These are phyloP conservation scores for Drosophila nigrodunni DNA, from an alignment of 1,140 invertebrate genomes.

Conservation along the genomic window DNA sequence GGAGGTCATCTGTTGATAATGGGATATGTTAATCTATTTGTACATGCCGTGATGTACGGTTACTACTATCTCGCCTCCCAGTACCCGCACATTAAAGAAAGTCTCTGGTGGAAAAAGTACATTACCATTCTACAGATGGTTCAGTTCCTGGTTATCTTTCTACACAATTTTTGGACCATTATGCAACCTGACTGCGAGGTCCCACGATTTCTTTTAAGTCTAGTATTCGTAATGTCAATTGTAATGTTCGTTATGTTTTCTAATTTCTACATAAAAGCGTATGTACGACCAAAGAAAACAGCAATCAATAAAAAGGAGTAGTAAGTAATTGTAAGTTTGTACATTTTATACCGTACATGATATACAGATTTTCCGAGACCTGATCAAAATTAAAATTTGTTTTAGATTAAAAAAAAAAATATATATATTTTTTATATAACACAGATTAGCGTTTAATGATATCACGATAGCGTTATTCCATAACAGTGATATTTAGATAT, in stretches of 20 bases:
- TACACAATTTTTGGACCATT: constrained; percentile 85
- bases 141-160: constrained; percentile 89
- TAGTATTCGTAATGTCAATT: neutral
- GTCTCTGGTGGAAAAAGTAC: constrained; percentile 93
- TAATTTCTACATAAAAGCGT: constrained; percentile 28
- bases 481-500: too few species aligned
- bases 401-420: too few species aligned
- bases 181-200: constrained; percentile 18
- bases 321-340: neutral
- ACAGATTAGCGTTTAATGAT: too few species aligned
- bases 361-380: too few species aligned
- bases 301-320: neutral
- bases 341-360: too few species aligned
- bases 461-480: too few species aligned
- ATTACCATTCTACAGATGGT: constrained; percentile 91
- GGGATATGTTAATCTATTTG: constrained; percentile 89
- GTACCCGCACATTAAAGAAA: constrained; percentile 87
- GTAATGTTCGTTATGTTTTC: constrained; percentile 32
- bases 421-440: too few species aligned
- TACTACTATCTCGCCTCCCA: constrained; percentile 90
- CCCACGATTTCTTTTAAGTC: neutral
- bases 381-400: too few species aligned
- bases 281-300: neutral
- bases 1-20: constrained; percentile 90
- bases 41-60: constrained; percentile 91